Percentiles rank a stretch among this genome's conserved stretches.
Evolutionary conservation across 2,113 vertebrate genomes (phyloP).

Genomic region (Labeo catla): DNA sequence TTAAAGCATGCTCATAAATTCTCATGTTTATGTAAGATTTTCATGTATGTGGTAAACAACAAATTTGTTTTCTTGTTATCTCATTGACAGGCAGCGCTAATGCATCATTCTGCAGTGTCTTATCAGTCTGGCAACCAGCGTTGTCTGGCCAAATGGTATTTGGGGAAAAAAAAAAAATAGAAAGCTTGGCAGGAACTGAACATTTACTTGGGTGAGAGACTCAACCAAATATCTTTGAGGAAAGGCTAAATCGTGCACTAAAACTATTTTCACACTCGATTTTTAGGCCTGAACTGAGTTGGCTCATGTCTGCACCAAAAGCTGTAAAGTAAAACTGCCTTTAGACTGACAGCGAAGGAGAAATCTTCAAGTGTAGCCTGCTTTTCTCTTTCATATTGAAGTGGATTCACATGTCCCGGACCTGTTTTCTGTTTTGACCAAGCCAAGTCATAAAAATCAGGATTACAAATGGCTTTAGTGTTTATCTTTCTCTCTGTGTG

Average conservation of each 20-base stretch:
- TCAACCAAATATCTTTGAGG: not conserved
- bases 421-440: not conserved
- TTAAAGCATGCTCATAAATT: constrained; percentile 1
- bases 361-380: not conserved
- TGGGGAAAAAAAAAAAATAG: not conserved
- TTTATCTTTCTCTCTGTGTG: not conserved
- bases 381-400: not conserved
- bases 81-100: not conserved
- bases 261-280: not conserved
- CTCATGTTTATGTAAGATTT: not conserved
- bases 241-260: not conserved
- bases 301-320: too few species aligned
- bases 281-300: not conserved
- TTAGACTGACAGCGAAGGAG: not conserved
- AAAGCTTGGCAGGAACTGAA: not conserved
- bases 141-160: not conserved
- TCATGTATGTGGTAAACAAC: not conserved
- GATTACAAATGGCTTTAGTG: not conserved
- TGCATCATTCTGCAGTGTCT: not conserved
- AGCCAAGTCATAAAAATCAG: constrained; percentile 5
- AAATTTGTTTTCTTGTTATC: not conserved
- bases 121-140: not conserved
- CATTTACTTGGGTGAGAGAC: not conserved
- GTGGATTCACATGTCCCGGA: not conserved
- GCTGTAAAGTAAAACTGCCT: not conserved